Evolutionary conservation across 2,888 invertebrate species (phyloP).

Genomic region (Sinohyriopsis cumingii): DNA sequence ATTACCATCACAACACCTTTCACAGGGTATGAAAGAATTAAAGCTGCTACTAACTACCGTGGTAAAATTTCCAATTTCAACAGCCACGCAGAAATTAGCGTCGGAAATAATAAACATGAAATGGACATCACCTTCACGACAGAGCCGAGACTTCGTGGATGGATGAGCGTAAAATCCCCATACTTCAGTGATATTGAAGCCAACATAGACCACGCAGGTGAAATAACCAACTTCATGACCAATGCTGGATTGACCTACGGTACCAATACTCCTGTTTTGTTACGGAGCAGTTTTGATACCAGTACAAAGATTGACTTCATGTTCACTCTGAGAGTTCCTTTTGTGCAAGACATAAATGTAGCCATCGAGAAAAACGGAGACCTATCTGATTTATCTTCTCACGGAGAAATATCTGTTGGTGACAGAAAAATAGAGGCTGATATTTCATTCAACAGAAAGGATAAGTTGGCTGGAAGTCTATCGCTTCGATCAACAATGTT

Average conservation of each 20-base stretch:
- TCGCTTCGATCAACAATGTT: not conserved
- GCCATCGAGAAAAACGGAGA: no score
- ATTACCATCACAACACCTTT: conserved; percentile 14
- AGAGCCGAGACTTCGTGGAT: conserved; percentile 9
- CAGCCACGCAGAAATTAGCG: not conserved
- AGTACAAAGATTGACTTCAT: no score
- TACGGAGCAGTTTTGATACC: no score
- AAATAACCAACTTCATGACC: conserved; percentile 4
- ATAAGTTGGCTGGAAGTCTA: conserved; percentile 6
- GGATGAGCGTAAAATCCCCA: conserved; percentile 16
- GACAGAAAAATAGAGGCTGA: conserved; percentile 6
- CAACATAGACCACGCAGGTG: conserved; percentile 10
- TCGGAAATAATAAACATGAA: conserved; percentile 12
- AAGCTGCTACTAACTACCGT: not conserved
- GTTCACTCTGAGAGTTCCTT: no score
- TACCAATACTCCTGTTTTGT: no score
- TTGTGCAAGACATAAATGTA: no score
- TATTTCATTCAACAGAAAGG: conserved; percentile 9
- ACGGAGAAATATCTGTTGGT: not conserved
- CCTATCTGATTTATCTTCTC: conserved; percentile 9
- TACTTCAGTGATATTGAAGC: conserved; percentile 9
- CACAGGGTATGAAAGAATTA: conserved; percentile 9
- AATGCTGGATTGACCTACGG: conserved; percentile 3
- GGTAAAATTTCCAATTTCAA: conserved; percentile 5
- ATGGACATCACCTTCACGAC: conserved; percentile 17